Evolutionary conservation across 2,113 vertebrate genomes (phyloP).

Genomic region (Campylomormyrus tamandua): DNA sequence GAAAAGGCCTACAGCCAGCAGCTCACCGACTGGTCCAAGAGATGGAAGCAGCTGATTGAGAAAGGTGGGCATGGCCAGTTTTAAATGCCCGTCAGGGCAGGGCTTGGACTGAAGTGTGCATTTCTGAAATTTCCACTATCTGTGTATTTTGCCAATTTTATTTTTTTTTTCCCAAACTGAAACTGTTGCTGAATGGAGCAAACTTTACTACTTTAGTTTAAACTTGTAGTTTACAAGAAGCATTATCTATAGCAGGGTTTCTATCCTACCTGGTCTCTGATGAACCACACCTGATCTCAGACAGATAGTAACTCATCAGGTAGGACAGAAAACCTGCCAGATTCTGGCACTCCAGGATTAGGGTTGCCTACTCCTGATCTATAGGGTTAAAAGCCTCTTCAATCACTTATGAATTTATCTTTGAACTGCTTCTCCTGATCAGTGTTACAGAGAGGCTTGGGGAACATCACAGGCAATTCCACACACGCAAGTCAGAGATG

Average conservation of each 20-base stretch:
- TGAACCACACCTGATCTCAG: too few relatives aligned
- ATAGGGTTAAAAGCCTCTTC: not conserved
- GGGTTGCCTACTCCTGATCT: not conserved
- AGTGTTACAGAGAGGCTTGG: not conserved
- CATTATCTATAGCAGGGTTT: not conserved
- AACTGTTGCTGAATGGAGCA: not conserved
- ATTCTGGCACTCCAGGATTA: too few relatives aligned
- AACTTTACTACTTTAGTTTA: not conserved
- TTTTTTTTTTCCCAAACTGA: not conserved
- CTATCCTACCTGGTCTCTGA: too few relatives aligned
- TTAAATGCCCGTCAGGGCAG: not conserved
- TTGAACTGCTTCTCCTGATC: not conserved
- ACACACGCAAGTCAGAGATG: not conserved
- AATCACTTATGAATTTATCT: not conserved
- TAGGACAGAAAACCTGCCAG: too few relatives aligned
- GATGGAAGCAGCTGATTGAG: constrained; percentile 91
- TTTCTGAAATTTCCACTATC: not conserved
- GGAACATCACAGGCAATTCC: not conserved
- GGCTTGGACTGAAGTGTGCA: not conserved
- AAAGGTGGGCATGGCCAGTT: constrained; percentile 63
- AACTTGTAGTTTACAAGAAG: not conserved
- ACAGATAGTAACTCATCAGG: too few relatives aligned
- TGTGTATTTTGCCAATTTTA: not conserved
- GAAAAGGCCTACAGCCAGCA: constrained; percentile 91
- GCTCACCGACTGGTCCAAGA: constrained; percentile 90